A percentile compares a stretch with the other conserved stretches of the same genome.
Evolutionary conservation across 2,888 invertebrate species (phyloP).

Genomic region (Liopterus haemorrhoidalis): DNA sequence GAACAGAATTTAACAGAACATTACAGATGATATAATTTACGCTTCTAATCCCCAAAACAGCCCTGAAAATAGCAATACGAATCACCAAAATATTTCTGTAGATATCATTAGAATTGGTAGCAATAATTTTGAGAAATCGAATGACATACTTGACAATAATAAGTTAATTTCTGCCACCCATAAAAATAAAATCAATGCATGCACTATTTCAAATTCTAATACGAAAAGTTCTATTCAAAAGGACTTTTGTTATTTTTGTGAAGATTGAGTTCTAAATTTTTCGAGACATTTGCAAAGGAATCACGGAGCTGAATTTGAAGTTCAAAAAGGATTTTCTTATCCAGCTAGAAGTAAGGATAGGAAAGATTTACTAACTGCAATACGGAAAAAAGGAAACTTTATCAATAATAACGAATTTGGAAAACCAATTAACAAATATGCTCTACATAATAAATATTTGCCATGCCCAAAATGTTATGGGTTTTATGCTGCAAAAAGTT

Average conservation of each 20-base stretch:
- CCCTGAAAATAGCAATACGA: too few relatives aligned
- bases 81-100: too few relatives aligned
- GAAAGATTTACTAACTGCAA: slow-evolving; percentile 4
- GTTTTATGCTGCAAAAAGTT: slow-evolving; percentile 22
- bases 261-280: slow-evolving; percentile 12
- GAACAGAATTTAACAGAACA: too few relatives aligned
- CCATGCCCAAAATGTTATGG: slow-evolving; percentile 23
- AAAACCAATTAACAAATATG: slow-evolving; percentile 23
- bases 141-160: too few relatives aligned
- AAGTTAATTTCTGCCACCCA: too few relatives aligned
- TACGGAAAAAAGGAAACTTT: slow-evolving; percentile 29
- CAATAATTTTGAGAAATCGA: too few relatives aligned
- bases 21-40: too few relatives aligned
- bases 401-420: slow-evolving; percentile 14
- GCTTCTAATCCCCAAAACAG: too few relatives aligned
- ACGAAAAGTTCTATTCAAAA: too few relatives aligned
- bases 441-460: slow-evolving; percentile 4
- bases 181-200: too few relatives aligned
- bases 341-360: slow-evolving; percentile 5
- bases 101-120: too few relatives aligned
- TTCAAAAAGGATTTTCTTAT: slow-evolving; percentile 6
- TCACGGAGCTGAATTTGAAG: slow-evolving; percentile 9
- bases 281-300: slow-evolving; percentile 10
- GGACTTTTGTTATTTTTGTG: slow-evolving; percentile 14
- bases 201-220: too few relatives aligned